Evolutionary conservation across 2,888 invertebrate genomes (phyloP), one percentile per base, ranked within the genome.

Genomic region (Prenolepis imparis): DNA sequence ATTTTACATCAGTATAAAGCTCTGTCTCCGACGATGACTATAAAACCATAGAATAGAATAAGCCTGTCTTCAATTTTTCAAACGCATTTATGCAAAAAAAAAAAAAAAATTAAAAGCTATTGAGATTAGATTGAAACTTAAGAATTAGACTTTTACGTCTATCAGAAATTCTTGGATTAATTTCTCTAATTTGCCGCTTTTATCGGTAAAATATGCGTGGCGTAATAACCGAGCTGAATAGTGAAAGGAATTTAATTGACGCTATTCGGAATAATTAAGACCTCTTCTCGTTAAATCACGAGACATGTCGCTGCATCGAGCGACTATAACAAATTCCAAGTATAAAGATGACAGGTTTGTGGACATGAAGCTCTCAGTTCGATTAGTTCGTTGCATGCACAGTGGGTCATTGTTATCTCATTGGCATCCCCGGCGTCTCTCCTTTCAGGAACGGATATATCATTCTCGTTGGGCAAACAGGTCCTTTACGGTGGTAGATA

Each of bases 381-480:
- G 81, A 72, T 82, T 83, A 72, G 78, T 48, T 83, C 74, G 66
- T 78, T 84, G 83, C 85, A 84, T 86, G 85, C 72, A 91, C 90
- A 91, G 90, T 91, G 87, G 87, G 63, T 84, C 90, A 91, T 91
- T 91, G 90, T 91, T 91, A 91, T 91, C 87, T 86, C 89, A 88
- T 88, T 89, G 89, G 86, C 88, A 86, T 87, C 80, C 80, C 63
- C 74, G 32, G 57, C 61, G 72, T 84, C 81, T 84, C 81, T 61
- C 41, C 67, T 44, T 77, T 44, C 32, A 67, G 18, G 21, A 48
- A 39, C 73, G 67, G 63, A 55, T 81, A 44, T 59, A 80, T 80
- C 70, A 72, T 80, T 80, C 72, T 74, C 39, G 75, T 75, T 52
- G 81, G 32, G 75, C 75, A 75, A 74, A 75, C 81, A 81, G 81